phyloP scores from a whole-genome alignment of 2,797 vertebrate genomes.

The Rhinophrynus dorsalis region DNA sequence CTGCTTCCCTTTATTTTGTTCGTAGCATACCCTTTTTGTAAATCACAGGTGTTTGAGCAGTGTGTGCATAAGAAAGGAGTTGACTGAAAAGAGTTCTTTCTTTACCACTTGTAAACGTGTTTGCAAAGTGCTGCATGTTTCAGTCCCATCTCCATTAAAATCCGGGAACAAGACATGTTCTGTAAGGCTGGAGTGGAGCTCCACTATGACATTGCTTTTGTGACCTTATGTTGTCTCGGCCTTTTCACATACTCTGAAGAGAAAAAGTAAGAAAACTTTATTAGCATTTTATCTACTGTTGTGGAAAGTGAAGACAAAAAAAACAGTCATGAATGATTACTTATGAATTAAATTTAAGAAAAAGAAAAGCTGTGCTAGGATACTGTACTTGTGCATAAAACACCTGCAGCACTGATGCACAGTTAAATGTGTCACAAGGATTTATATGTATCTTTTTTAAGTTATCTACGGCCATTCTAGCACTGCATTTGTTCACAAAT shows the following conservation, averaged over 20 bases:
- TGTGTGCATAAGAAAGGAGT: constrained; percentile 61
- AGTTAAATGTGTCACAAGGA: constrained; percentile 50
- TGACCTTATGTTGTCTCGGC: constrained; percentile 80
- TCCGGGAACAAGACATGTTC: constrained; percentile 71
- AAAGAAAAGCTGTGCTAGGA: constrained; percentile 54
- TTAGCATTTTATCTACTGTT: constrained; percentile 70
- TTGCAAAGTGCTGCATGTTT: constrained; percentile 77
- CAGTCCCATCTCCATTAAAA: constrained; percentile 86
- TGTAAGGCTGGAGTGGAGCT: constrained; percentile 62
- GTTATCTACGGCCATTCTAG: constrained; percentile 57
- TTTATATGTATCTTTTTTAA: constrained; percentile 56
- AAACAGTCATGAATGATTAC: background rate
- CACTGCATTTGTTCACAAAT: constrained; percentile 61
- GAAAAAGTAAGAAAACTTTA: constrained; percentile 54
- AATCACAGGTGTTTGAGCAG: constrained; percentile 84
- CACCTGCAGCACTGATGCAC: constrained; percentile 71
- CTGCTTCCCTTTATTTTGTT: constrained; percentile 56
- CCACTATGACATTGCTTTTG: constrained; percentile 73
- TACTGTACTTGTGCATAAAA: constrained; percentile 65
- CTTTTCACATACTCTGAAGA: constrained; percentile 76
- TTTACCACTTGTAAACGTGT: constrained; percentile 78
- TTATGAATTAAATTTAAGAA: background rate
- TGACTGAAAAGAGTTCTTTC: constrained; percentile 76
- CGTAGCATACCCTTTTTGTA: constrained; percentile 62
- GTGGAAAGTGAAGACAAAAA: constrained; percentile 46